Evolutionary conservation across 2,797 vertebrate genomes (phyloP).

Genomic region (Muscicapa comitata): DNA sequence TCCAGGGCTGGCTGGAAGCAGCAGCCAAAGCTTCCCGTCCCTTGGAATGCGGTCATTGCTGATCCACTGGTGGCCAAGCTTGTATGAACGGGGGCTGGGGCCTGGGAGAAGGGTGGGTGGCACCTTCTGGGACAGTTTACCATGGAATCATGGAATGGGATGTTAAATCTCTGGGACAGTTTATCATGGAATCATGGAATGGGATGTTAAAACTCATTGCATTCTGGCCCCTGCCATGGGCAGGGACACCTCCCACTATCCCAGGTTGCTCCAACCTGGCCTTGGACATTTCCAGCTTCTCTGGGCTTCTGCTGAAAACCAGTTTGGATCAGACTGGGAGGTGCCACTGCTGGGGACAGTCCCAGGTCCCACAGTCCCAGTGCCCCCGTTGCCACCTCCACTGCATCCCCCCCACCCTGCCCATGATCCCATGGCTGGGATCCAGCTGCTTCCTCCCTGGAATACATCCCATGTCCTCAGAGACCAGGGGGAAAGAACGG

Average conservation of each 20-base stretch:
- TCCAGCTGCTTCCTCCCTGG: neutral
- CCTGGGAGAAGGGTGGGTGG: neutral
- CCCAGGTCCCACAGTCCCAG: rapidly evolving
- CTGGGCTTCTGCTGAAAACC: neutral
- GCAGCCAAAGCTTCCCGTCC: rapidly evolving
- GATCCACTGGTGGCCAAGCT: neutral
- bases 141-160: neutral
- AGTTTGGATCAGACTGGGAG: neutral
- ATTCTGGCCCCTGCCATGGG: neutral
- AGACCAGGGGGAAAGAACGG: neutral
- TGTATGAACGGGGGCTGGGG: rapidly evolving
- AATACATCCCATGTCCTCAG: neutral
- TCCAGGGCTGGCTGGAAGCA: neutral
- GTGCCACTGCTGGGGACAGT: neutral
- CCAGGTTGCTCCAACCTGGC: neutral
- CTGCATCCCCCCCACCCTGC: neutral
- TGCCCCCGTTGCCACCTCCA: neutral
- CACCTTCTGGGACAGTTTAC: no score
- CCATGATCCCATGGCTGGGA: neutral
- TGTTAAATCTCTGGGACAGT: no score
- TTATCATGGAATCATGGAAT: no score
- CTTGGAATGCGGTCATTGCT: neutral
- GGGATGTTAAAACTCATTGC: neutral
- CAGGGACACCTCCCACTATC: neutral
- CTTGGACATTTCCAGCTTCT: neutral